Evolutionary conservation across 2,888 invertebrate species (phyloP).

Genomic region (Tethea ocularis): DNA sequence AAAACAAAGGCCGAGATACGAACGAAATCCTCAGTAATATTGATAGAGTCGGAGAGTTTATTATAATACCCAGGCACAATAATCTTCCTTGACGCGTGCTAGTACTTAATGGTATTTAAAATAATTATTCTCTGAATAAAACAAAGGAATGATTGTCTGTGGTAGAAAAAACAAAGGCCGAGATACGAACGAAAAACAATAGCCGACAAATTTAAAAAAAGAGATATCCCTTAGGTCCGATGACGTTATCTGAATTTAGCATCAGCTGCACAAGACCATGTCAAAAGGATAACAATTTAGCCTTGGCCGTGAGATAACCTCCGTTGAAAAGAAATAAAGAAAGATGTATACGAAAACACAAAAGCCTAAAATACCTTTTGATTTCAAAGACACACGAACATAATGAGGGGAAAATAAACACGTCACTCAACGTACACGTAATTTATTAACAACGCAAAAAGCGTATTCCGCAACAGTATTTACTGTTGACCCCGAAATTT

Average conservation of each 20-base stretch:
- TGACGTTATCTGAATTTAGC: background rate
- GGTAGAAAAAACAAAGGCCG: background rate
- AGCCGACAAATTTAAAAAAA: background rate
- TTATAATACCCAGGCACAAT: no score
- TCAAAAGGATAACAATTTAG: background rate
- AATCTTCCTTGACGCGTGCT: no score
- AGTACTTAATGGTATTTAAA: no score
- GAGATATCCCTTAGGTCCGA: background rate
- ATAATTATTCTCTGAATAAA: background rate
- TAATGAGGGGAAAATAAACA: constrained; percentile 62
- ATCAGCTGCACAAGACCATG: constrained; percentile 1
- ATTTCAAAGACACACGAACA: constrained; percentile 43
- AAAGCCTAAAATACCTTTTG: constrained; percentile 7
- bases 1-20: background rate
- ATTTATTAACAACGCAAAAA: constrained; percentile 75
- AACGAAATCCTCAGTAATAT: no score
- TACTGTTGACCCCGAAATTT: constrained; percentile 71
- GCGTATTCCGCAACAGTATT: constrained; percentile 72
- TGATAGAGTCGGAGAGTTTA: no score
- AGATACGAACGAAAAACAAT: constrained; percentile 4
- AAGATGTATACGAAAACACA: background rate
- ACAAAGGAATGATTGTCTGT: background rate
- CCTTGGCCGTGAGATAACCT: constrained; percentile 2
- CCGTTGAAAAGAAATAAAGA: background rate
- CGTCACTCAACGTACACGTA: constrained; percentile 58